These are phyloP conservation scores for Bombus waltoni DNA, from an alignment of 1,140 invertebrate genomes.

Conservation along the genomic window DNA sequence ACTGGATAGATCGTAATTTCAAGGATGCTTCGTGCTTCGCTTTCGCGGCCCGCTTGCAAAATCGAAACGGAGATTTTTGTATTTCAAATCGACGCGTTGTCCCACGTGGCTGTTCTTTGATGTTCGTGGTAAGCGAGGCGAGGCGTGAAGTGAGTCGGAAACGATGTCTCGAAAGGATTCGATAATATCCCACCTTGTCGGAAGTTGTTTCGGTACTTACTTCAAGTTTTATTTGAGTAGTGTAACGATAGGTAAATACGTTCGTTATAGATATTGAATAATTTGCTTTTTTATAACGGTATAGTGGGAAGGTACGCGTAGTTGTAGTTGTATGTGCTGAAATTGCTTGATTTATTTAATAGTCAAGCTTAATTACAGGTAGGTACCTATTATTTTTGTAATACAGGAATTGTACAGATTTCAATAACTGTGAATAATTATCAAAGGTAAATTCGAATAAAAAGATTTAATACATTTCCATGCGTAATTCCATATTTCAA, in stretches of 20 bases:
- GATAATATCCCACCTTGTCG: background rate
- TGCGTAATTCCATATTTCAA: too few species aligned
- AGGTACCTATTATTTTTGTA: accelerated
- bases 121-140: background rate
- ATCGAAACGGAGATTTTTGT: slow-evolving; percentile 12
- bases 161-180: background rate
- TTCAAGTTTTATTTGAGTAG: too few species aligned
- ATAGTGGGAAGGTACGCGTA: too few species aligned
- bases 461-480: too few species aligned
- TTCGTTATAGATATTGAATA: too few species aligned
- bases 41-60: slow-evolving; percentile 11
- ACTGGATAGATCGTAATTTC: slow-evolving; percentile 65
- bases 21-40: slow-evolving; percentile 48
- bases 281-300: background rate
- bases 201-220: background rate
- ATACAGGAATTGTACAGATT: too few species aligned
- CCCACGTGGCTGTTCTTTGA: background rate
- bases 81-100: background rate
- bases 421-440: too few species aligned
- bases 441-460: too few species aligned
- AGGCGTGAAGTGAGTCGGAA: background rate
- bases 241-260: too few species aligned
- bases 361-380: too few species aligned
- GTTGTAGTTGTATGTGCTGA: too few species aligned
- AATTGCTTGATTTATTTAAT: too few species aligned